Evolutionary conservation across 1,140 invertebrate species (phyloP).

Genomic region (Venturia canescens): DNA sequence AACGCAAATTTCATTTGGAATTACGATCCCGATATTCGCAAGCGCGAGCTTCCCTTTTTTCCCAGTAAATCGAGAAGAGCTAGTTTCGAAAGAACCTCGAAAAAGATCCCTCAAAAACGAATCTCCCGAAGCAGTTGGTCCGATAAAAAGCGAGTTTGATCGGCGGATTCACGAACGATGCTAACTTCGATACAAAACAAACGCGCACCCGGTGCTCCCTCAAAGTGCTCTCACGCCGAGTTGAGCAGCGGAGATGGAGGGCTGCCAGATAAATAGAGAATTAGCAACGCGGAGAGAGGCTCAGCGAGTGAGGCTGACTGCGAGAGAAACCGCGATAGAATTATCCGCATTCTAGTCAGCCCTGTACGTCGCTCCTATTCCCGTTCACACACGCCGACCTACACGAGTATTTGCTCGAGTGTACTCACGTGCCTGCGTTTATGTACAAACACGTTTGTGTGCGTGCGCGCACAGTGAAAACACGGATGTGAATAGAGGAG

Average conservation of each 20-base stretch:
- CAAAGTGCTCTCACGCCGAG: neutral
- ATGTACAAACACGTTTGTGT: neutral
- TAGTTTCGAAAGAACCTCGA: too few species aligned
- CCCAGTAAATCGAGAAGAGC: too few species aligned
- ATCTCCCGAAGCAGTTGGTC: too few species aligned
- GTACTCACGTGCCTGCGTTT: neutral
- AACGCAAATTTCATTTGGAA: too few species aligned
- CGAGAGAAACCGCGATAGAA: neutral
- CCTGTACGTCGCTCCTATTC: neutral
- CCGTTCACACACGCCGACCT: too few species aligned
- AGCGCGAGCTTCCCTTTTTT: too few species aligned
- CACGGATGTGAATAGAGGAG: conserved; percentile 24
- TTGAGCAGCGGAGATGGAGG: conserved; percentile 20
- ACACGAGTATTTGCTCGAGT: neutral
- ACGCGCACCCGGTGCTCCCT: neutral
- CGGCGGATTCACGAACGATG: too few species aligned
- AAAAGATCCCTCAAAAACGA: too few species aligned
- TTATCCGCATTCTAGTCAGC: neutral
- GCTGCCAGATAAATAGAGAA: conserved; percentile 34
- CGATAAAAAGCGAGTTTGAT: too few species aligned
- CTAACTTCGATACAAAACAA: neutral
- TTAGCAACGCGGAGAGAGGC: neutral
- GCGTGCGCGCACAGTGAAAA: neutral
- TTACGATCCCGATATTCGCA: too few species aligned
- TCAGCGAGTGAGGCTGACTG: neutral